Evolutionary conservation across 2,888 invertebrate species (phyloP).

Genomic region (Geophilus truncorum): DNA sequence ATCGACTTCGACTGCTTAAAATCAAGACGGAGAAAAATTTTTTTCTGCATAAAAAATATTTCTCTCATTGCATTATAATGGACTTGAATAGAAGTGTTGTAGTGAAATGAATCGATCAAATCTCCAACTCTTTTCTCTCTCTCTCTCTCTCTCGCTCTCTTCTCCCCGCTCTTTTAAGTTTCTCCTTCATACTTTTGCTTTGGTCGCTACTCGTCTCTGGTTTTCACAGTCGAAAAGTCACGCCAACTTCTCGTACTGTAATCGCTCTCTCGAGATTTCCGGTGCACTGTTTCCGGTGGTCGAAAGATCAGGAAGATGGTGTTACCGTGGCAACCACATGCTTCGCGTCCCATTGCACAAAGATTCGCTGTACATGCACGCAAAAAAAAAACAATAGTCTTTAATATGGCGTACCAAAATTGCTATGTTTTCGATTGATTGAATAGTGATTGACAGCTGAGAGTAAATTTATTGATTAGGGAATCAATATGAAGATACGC

Average conservation of each 20-base stretch:
- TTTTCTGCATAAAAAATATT: too few species aligned
- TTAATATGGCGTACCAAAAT: neutral
- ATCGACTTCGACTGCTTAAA: too few species aligned
- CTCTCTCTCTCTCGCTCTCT: neutral
- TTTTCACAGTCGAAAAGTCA: constrained; percentile 25
- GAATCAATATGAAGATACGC: neutral
- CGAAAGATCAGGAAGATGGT: neutral
- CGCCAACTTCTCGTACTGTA: neutral
- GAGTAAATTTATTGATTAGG: neutral
- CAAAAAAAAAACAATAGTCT: neutral
- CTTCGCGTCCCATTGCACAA: neutral
- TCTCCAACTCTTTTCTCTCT: neutral
- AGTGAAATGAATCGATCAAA: neutral
- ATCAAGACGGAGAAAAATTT: too few species aligned
- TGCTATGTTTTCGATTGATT: neutral
- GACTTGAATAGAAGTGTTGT: neutral
- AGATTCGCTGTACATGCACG: neutral
- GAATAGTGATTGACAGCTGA: neutral
- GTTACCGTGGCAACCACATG: neutral
- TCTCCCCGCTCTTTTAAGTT: neutral
- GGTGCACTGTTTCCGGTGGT: constrained; percentile 14
- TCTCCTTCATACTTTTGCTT: neutral
- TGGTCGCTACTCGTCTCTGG: neutral
- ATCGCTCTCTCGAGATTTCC: constrained; percentile 1
- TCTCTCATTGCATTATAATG: neutral